Evolutionary conservation across 2,113 vertebrate species (phyloP).

Genomic region (Vireo altiloquus): DNA sequence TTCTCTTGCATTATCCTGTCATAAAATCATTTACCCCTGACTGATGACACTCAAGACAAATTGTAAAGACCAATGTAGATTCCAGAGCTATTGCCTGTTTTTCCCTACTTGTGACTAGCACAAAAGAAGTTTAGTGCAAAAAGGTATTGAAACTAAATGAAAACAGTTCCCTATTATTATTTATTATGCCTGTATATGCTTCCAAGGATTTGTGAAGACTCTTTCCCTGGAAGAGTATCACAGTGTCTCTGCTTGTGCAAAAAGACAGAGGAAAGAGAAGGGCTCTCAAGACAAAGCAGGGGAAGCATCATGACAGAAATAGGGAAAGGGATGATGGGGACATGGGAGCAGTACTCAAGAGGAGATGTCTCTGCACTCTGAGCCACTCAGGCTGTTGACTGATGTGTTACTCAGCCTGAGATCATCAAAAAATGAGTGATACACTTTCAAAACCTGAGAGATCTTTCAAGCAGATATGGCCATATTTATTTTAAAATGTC

Average conservation of each 20-base stretch:
- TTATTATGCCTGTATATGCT: background rate
- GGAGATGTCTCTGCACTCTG: background rate
- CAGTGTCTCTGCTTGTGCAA: background rate
- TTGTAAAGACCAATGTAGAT: background rate
- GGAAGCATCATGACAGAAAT: background rate
- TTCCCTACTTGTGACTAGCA: background rate
- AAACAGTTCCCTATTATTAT: background rate
- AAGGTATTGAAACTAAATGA: background rate
- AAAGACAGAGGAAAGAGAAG: background rate
- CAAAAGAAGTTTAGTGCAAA: background rate
- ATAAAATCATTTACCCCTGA: fast-evolving
- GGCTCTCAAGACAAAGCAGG: background rate
- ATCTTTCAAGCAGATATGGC: background rate
- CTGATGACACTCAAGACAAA: background rate
- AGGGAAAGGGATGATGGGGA: background rate
- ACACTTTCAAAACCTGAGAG: background rate
- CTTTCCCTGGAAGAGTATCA: background rate
- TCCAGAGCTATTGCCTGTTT: background rate
- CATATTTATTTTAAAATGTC: background rate
- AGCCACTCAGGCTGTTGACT: background rate
- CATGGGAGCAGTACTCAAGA: background rate
- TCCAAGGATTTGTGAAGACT: background rate
- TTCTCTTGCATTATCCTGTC: background rate
- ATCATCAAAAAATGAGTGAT: background rate
- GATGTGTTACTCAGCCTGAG: background rate